Base-by-base conservation (phyloP, 1,140 invertebrate genomes). In the Apis cerana region DNA sequence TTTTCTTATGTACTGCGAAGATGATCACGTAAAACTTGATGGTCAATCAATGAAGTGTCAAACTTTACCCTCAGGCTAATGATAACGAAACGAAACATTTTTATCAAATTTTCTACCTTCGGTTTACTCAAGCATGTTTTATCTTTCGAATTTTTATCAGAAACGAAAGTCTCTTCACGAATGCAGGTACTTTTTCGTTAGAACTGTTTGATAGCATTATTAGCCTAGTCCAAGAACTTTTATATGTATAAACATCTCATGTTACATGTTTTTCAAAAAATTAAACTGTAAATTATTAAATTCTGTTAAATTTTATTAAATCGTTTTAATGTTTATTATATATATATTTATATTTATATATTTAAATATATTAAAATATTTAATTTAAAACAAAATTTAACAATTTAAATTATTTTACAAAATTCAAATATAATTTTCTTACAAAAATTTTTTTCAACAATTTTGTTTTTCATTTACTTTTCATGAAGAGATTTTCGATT, bases 171-270 rank as follows among this genome's bases (percentile, higher is more conserved):
- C 15, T 54, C 11, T 17, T 33, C 27, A 10, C 61, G 59, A 58
- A n/a, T 74, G 59, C 78, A 80, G 70, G 78, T 75, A 80, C 50
- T 27, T 23, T 48, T 61, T 17, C 61, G 10, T 15, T 21, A 19
- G 50, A 3, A 27, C 12, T 52, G 21, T 10, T n/a, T 27, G 69
- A 80, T 74, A 80, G 21, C 59, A 27, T 75, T 80, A 80, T 80
- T 70, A 52, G 33, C 69, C 78, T 80, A 80, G 50, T 70, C 48
- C 78, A 80, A 80, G 78, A 80, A 75, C n/a, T 27, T 64, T 64
- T 27, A 7, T 61, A 50, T 27, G 3, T 61, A 50, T 48, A 33
- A 17, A 54, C 48, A 59, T 48, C 12, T n/a, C 15, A 9, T 50
- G 11, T 43, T 43, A 17, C 5, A 17, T 17, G 9, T 27, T 43